Evolutionary conservation across 1,140 invertebrate species (phyloP), one percentile per base, ranked within the genome.

Genomic region (Thaumetopoea pityocampa): DNA sequence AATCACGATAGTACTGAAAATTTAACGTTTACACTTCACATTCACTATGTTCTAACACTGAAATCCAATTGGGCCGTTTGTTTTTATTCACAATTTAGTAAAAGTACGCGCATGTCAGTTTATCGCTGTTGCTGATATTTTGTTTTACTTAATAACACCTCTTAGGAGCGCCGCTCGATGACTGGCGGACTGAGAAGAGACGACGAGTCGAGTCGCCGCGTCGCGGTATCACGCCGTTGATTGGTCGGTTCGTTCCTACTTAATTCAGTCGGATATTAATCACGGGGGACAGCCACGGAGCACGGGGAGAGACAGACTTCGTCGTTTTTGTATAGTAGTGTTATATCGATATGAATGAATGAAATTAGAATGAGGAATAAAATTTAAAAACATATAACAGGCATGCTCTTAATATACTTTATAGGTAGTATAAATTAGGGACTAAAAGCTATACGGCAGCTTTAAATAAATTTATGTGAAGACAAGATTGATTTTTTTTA

Each of bases 51-150:
- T 65, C 38, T 29, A 55, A 48, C 79, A 83, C 79, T 80, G 70
- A 72, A 81, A 72, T 83, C 72, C 72, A 67, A 63, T 62, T 37
- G 50, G 29, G 49, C 61, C 38, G 53, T 72, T 62, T 70, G 68
- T 76, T 82, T 74, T 77, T 79, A 72, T 53, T 80, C 64, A 73
- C 55, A 60, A 73, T 55, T 69, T 61, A 63, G 23, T 35, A 57
- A 65, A 67, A 65, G 60, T 63, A 55, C 72, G 76, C 67, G 70
- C 76, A 80, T 83, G 69, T 70, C 70, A 68, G 42, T 68, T 65
- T 50, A 64, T 65, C 51, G 57, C 54, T 63, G 34, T 48, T 50
- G 61, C 48, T 57, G 49, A 62, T 69, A 38, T 50, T 61, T 50
- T 41, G 19, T 30, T 29, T 30, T 45, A 34, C 36, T 52, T 28